These are phyloP conservation scores for Drosophila trapezifrons DNA, from an alignment of 1,140 invertebrate genomes.

Conservation along the genomic window DNA sequence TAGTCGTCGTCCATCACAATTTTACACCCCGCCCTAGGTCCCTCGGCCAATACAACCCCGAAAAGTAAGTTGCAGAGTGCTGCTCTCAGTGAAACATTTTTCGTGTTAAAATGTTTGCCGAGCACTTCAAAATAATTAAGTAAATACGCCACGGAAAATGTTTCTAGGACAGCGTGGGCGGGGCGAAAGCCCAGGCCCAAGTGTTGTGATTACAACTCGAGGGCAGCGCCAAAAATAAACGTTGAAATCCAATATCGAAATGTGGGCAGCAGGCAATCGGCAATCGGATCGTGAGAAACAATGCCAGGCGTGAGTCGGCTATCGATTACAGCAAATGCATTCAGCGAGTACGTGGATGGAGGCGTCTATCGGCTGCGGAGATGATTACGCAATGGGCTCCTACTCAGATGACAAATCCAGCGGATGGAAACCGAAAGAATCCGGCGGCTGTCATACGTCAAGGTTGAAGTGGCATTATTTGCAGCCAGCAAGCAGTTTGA, in stretches of 20 bases:
- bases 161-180: conserved; percentile 21
- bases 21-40: neutral
- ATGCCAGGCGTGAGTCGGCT: conserved; percentile 56
- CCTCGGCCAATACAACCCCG: conserved; percentile 21
- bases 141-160: conserved; percentile 73
- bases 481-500: no score
- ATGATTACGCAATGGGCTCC: conserved; percentile 28
- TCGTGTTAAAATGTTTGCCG: conserved; percentile 80
- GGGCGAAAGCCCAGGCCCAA: conserved; percentile 38
- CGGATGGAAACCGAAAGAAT: neutral
- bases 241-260: conserved; percentile 71
- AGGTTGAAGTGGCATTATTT: conserved; percentile 13
- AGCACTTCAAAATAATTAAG: conserved; percentile 82
- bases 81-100: conserved; percentile 70
- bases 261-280: conserved; percentile 49
- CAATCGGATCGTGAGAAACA: conserved; percentile 63
- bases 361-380: conserved; percentile 28
- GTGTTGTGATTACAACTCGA: conserved; percentile 57
- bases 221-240: conserved; percentile 65
- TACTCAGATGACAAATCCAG: conserved; percentile 27
- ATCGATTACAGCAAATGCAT: conserved; percentile 59
- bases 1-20: conserved; percentile 39
- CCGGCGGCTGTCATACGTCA: neutral
- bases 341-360: conserved; percentile 12
- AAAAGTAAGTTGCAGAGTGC: conserved; percentile 34